These are phyloP conservation scores for Halcyon smyrnensis DNA, from an alignment of 2,797 vertebrate genomes.

Conservation along the genomic window DNA sequence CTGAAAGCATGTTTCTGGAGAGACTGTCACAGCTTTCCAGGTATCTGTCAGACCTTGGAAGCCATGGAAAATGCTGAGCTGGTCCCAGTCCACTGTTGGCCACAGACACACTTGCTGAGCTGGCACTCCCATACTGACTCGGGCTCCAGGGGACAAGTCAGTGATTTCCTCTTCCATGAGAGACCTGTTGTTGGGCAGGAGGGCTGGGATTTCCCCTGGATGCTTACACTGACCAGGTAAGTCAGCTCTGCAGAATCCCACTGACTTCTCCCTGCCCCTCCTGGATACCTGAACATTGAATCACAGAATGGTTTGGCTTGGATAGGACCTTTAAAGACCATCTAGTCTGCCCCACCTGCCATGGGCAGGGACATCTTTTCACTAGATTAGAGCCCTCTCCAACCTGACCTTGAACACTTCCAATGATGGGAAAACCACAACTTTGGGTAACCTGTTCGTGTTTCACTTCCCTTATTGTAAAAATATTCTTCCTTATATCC, in stretches of 20 bases:
- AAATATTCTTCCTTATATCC: not conserved
- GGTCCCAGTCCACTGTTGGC: fast-evolving
- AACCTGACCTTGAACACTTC: not conserved
- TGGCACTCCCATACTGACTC: not conserved
- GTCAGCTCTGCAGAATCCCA: not conserved
- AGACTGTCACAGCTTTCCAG: not conserved
- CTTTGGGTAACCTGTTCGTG: fast-evolving
- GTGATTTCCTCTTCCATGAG: not conserved
- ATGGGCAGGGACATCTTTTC: not conserved
- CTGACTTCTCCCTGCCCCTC: not conserved
- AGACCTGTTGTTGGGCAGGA: not conserved
- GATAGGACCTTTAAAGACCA: not conserved
- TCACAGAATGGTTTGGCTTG: not conserved
- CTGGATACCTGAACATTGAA: not conserved
- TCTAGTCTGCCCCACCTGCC: fast-evolving
- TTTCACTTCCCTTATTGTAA: fast-evolving
- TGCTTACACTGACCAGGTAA: not conserved
- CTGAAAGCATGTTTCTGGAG: not conserved
- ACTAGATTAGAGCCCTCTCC: fast-evolving
- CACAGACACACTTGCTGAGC: fast-evolving
- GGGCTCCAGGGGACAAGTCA: fast-evolving
- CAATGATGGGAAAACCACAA: not conserved
- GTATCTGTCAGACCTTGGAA: not conserved
- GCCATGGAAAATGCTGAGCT: fast-evolving
- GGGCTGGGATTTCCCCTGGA: not conserved